Evolutionary conservation across 2,797 vertebrate species (phyloP).

Genomic region (Galago senegalensis): DNA sequence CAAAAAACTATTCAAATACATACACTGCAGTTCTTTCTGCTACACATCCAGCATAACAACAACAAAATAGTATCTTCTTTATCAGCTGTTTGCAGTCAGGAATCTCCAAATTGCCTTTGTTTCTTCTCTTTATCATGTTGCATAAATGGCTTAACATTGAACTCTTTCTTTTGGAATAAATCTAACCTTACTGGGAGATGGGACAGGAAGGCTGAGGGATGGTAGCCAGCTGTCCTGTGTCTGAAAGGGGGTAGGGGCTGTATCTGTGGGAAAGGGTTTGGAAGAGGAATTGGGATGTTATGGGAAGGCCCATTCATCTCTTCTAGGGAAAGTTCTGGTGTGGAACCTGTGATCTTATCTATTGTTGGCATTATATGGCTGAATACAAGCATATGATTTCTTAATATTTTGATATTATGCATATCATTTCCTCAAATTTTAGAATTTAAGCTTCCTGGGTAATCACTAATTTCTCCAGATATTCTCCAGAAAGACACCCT

Average conservation of each 20-base stretch:
- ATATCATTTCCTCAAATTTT: background rate
- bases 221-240: background rate
- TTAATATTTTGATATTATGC: too few species aligned
- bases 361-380: background rate
- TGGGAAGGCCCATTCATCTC: background rate
- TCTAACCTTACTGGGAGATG: background rate
- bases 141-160: conserved; percentile 40
- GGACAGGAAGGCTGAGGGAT: background rate
- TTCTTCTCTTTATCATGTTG: conserved; percentile 44
- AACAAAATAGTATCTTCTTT: conserved; percentile 13
- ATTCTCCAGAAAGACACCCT: background rate
- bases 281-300: conserved; percentile 19
- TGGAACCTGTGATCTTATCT: conserved; percentile 1
- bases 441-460: conserved; percentile 1
- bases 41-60: background rate
- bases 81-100: conserved; percentile 34
- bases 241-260: background rate
- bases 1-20: conserved; percentile 44
- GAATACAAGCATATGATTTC: background rate
- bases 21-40: background rate
- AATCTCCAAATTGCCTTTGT: conserved; percentile 51
- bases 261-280: background rate
- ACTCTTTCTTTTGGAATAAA: conserved; percentile 46
- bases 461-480: background rate
- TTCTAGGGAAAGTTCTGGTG: background rate